Conservation (phyloP, 2,113 vertebrate genomes). For the Gopherus evgoodei region DNA sequence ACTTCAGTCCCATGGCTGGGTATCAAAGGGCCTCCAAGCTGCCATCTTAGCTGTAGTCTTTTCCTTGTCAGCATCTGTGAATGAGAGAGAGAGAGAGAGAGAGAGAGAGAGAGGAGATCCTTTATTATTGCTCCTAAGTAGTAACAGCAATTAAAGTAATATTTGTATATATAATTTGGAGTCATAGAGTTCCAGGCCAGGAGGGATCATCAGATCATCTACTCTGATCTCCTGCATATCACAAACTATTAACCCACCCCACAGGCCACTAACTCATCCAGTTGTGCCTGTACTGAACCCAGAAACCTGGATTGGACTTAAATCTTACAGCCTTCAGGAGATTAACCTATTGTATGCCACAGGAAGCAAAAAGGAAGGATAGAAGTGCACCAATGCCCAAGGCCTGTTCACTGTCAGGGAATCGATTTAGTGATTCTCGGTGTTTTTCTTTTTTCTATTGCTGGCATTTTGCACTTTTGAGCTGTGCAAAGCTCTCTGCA, state of each 20-base stretch:
- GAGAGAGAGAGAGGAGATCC: background rate
- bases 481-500: conserved; percentile 7
- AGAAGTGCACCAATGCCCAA: background rate
- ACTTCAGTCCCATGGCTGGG: background rate
- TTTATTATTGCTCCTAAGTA: background rate
- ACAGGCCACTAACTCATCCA: background rate
- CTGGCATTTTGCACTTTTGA: conserved; percentile 24
- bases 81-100: background rate
- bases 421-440: background rate
- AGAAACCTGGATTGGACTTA: background rate
- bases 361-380: background rate
- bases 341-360: background rate
- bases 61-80: background rate
- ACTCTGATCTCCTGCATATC: background rate
- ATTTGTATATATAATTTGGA: background rate
- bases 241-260: background rate
- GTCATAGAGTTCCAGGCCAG: background rate
- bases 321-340: background rate
- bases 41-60: background rate
- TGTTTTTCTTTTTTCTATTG: background rate
- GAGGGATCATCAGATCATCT: background rate
- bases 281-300: background rate
- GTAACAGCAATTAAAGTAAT: background rate
- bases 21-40: background rate
- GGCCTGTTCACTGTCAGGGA: background rate